Percentiles rank a stretch among this genome's conserved stretches.
Evolutionary conservation across 2,888 invertebrate species (phyloP).

Genomic region (Argyra leucocephala): DNA sequence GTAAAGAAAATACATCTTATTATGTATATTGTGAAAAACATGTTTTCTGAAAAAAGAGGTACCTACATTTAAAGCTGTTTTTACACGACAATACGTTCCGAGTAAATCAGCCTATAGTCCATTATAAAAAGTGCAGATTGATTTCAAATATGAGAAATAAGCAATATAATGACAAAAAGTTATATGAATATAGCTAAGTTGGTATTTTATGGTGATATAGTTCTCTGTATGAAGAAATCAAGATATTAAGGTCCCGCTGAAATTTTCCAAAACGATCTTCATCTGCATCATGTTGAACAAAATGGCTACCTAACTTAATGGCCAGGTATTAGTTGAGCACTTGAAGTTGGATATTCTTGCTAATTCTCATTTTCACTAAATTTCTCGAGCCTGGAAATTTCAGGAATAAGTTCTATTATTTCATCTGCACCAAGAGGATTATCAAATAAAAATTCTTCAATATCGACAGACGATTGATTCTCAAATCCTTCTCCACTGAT

Average conservation of each 20-base stretch:
- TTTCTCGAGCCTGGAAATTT: no score
- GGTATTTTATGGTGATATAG: background rate
- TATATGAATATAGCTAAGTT: background rate
- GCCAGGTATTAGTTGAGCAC: no score
- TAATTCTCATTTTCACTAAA: no score
- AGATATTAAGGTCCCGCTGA: no score
- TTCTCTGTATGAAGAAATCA: no score
- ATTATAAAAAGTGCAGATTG: background rate
- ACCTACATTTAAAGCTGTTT: background rate
- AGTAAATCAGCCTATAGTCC: background rate
- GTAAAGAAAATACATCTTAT: no score
- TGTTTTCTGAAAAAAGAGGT: no score
- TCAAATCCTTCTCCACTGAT: background rate
- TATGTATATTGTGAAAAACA: no score
- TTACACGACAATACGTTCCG: conserved; percentile 7
- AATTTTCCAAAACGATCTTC: no score
- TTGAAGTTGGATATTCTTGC: no score
- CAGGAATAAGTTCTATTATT: background rate
- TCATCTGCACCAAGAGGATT: background rate
- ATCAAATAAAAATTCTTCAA: background rate
- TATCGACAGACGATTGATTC: background rate
- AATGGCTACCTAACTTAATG: no score
- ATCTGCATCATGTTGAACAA: no score
- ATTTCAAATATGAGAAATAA: background rate
- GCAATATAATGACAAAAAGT: background rate